Percentiles rank a stretch among this genome's conserved stretches.
These are phyloP conservation scores for Acronicta aceris DNA, from an alignment of 2,888 invertebrate genomes.

Conservation along the genomic window DNA sequence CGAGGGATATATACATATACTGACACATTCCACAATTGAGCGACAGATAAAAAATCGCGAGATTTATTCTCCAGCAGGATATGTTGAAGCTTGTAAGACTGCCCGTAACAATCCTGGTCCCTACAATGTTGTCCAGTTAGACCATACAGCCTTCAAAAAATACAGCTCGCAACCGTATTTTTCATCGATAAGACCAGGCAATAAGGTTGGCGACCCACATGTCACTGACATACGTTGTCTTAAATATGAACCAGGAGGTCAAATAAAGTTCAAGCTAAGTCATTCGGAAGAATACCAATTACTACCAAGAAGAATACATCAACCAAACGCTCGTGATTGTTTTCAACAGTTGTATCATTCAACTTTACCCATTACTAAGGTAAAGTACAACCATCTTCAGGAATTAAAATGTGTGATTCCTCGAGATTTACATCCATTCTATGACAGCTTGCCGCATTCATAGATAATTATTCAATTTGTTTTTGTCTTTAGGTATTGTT, in stretches of 20 bases:
- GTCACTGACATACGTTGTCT: slow-evolving; percentile 34
- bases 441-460: no score
- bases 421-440: no score
- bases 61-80: slow-evolving; percentile 37
- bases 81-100: slow-evolving; percentile 36
- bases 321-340: no score
- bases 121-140: slow-evolving; percentile 32
- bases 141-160: slow-evolving; percentile 28
- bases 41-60: slow-evolving; percentile 53
- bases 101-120: slow-evolving; percentile 36
- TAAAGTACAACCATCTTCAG: no score
- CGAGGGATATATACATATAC: no score
- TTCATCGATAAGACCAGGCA: slow-evolving; percentile 36
- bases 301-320: no score
- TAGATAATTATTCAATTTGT: no score
- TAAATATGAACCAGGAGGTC: slow-evolving; percentile 19
- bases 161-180: slow-evolving; percentile 26
- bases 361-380: no score
- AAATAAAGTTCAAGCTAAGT: slow-evolving; percentile 8
- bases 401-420: no score
- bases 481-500: no score
- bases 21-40: slow-evolving; percentile 65
- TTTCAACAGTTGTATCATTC: no score
- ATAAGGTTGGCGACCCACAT: slow-evolving; percentile 21
- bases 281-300: slow-evolving; percentile 1